phyloP scores from a whole-genome alignment of 2,113 vertebrate species.

The Peromyscus californicus region DNA sequence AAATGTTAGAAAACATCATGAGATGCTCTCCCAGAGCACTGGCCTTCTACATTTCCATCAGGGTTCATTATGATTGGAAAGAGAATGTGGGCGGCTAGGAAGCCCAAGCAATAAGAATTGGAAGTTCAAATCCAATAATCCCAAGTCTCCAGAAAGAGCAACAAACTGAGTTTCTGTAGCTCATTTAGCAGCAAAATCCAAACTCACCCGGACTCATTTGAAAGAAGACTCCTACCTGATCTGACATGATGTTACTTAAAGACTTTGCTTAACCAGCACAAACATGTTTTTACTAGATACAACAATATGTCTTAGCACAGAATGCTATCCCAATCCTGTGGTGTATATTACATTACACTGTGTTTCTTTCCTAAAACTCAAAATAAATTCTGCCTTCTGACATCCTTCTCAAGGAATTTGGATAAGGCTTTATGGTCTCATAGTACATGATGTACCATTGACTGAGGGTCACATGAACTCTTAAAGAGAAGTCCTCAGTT shows the following conservation, averaged over 20 bases:
- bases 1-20: too few species aligned
- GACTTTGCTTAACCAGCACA: constrained; percentile 9
- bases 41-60: not conserved
- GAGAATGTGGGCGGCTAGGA: not conserved
- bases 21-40: not conserved
- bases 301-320: not conserved
- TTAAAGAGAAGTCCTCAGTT: not conserved
- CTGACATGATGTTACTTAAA: constrained; percentile 39
- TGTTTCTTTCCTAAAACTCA: constrained; percentile 33
- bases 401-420: not conserved
- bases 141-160: not conserved
- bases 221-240: constrained; percentile 36
- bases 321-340: not conserved
- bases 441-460: not conserved
- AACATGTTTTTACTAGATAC: constrained; percentile 21
- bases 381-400: constrained; percentile 30
- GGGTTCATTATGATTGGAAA: not conserved
- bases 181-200: constrained; percentile 56
- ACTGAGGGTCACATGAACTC: not conserved
- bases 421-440: not conserved
- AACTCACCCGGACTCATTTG: constrained; percentile 55
- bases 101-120: not conserved
- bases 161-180: constrained; percentile 34
- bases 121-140: not conserved
- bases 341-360: not conserved